These are phyloP conservation scores for Sinocyclocheilus anophthalmus DNA, from an alignment of 2,113 vertebrate genomes.

Conservation along the genomic window DNA sequence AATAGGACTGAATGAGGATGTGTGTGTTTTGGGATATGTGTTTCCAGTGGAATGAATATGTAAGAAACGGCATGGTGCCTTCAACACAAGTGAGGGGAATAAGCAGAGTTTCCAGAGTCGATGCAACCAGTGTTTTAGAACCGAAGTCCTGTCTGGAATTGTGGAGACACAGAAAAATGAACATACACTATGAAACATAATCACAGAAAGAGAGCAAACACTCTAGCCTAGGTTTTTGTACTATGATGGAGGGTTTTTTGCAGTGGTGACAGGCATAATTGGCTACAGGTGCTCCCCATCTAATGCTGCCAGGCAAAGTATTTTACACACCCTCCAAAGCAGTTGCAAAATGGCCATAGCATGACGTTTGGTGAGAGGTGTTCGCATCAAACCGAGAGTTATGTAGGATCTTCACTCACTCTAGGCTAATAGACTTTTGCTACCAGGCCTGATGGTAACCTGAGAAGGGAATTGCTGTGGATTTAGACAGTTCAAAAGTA, in stretches of 20 bases:
- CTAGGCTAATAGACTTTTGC: background rate
- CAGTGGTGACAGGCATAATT: slow-evolving; percentile 5
- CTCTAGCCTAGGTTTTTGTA: background rate
- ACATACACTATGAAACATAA: background rate
- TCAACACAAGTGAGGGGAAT: background rate
- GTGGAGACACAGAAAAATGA: background rate
- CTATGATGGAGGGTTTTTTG: background rate
- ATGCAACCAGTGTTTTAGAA: background rate
- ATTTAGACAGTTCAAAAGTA: slow-evolving; percentile 2
- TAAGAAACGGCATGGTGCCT: no score
- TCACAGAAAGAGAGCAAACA: background rate
- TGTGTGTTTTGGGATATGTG: background rate
- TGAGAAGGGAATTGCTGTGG: slow-evolving; percentile 14
- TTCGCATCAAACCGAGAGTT: background rate
- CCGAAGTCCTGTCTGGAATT: background rate
- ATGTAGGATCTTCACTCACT: background rate
- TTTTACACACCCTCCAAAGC: background rate
- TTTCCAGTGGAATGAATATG: background rate
- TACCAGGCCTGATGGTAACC: background rate
- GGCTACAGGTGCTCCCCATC: slow-evolving; percentile 17
- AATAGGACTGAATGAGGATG: background rate
- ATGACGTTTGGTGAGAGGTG: background rate
- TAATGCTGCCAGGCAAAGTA: background rate
- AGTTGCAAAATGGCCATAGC: background rate
- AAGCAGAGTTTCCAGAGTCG: background rate